Percentiles rank a stretch among this genome's conserved stretches.
phyloP scores from a whole-genome alignment of 2,113 vertebrate genomes.

The Pseudois nayaur region DNA sequence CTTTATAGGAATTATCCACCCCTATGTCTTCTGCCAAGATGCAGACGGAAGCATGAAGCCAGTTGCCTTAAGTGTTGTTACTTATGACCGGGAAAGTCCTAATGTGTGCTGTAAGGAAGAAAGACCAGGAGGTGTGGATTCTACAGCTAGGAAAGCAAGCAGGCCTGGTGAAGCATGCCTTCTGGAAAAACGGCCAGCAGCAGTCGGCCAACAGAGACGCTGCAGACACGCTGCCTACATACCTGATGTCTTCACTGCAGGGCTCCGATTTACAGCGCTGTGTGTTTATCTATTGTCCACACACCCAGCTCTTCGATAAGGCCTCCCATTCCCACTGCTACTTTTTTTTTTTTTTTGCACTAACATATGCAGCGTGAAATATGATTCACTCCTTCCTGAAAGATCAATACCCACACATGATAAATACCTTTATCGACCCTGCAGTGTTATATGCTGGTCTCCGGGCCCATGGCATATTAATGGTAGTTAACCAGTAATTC shows the following conservation, averaged over 20 bases:
- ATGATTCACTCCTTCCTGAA: constrained; percentile 67
- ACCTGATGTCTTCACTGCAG: neutral
- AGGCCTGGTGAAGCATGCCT: neutral
- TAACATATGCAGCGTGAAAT: constrained; percentile 77
- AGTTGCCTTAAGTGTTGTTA: neutral
- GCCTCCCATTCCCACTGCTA: constrained; percentile 68
- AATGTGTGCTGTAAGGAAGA: neutral
- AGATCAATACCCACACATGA: constrained; percentile 79
- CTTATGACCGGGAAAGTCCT: neutral
- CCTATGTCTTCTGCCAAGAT: neutral
- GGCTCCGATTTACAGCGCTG: neutral
- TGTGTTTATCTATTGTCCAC: neutral
- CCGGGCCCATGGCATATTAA: constrained; percentile 76
- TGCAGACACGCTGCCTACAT: rapidly evolving
- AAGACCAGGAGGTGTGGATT: neutral
- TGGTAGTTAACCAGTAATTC: constrained; percentile 82
- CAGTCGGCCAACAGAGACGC: rapidly evolving
- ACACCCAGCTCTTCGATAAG: constrained; percentile 19
- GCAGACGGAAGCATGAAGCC: neutral
- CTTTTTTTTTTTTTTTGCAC: constrained; percentile 64
- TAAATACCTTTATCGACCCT: constrained; percentile 82
- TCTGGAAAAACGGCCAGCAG: neutral
- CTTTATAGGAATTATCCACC: neutral
- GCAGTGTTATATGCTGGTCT: constrained; percentile 71
- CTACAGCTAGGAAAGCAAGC: neutral